Base-by-base conservation (phyloP, 2,888 invertebrate species). In the Dryobotodes eremita region DNA sequence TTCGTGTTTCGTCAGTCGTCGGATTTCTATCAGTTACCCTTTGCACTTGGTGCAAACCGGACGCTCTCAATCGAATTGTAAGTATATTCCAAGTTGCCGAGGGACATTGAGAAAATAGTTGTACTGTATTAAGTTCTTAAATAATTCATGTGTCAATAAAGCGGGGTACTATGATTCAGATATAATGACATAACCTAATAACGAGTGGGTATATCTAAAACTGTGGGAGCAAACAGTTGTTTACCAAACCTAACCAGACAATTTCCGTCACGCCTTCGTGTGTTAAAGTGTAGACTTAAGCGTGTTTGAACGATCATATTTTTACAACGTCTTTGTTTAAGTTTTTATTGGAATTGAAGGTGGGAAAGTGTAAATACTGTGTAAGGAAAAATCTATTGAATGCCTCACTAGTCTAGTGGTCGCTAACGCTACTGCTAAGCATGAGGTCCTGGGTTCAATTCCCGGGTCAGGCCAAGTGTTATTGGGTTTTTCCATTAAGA, bases 201-300 rank as follows among this genome's bases (percentile, higher is more conserved):
- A 82, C 74, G 46, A 84, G 80, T 20, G 26, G 71, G 70, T 82
- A 81, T 66, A 80, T 83, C 80, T 74, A 83, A 86, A 88, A 83
- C 72, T 69, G 81, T 88, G 83, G 82, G 86, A 86, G 85, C 76
- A 87, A 84, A 88, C 86, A 89, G 90, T 87, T 90, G 89, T 87
- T 90, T 87, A 91, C 88, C 79, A 82, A 82, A 85, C 86, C 89
- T 85, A 86, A 86, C 87, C 89, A 90, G 89, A 90, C 90, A 90
- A 92, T 92, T 92, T 92, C 92, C 91, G 87, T 81, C 59, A 77
- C 62, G 71, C 26, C n/a, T 31, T 79, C n/a, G 20, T n/a, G 77
- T 62, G 26, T 8, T 53, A 73, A 82, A 57, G 0, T 53, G 65
- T 42, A 75, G 26, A 42, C 75, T 77, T n/a, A 23, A 66, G 84